Conservation (phyloP, 2,888 invertebrate genomes). For the Pocota personata region DNA sequence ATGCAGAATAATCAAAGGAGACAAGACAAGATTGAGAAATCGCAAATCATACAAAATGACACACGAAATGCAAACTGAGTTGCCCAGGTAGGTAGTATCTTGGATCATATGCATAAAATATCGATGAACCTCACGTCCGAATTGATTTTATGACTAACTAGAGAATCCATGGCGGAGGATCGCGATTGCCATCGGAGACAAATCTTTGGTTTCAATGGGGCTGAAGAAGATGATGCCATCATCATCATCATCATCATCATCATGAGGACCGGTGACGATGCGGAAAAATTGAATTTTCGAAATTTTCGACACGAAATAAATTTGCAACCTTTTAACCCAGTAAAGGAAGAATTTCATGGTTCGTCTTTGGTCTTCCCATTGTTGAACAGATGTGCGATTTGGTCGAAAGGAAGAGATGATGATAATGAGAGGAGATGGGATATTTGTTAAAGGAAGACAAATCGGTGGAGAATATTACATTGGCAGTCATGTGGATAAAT, state of each 20-base stretch:
- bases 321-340: constrained; percentile 74
- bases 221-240: constrained; percentile 17
- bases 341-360: constrained; percentile 52
- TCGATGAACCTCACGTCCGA: constrained; percentile 73
- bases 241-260: constrained; percentile 19
- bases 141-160: constrained; percentile 72
- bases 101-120: constrained; percentile 66
- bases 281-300: constrained; percentile 64
- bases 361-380: neutral
- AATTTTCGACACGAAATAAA: constrained; percentile 72
- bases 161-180: constrained; percentile 18
- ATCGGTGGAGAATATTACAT: constrained; percentile 51
- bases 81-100: constrained; percentile 3
- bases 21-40: constrained; percentile 71
- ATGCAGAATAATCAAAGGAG: constrained; percentile 30
- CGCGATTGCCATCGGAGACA: constrained; percentile 60
- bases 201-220: constrained; percentile 43
- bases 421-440: constrained; percentile 32
- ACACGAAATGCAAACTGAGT: constrained; percentile 44
- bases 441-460: constrained; percentile 52
- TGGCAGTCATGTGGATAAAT: constrained; percentile 58
- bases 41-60: constrained; percentile 73
- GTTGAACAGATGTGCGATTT: constrained; percentile 51
- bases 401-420: neutral
- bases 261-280: constrained; percentile 38